phyloP scores from a whole-genome alignment of 2,888 invertebrate species.

The Acrobasis consociella region DNA sequence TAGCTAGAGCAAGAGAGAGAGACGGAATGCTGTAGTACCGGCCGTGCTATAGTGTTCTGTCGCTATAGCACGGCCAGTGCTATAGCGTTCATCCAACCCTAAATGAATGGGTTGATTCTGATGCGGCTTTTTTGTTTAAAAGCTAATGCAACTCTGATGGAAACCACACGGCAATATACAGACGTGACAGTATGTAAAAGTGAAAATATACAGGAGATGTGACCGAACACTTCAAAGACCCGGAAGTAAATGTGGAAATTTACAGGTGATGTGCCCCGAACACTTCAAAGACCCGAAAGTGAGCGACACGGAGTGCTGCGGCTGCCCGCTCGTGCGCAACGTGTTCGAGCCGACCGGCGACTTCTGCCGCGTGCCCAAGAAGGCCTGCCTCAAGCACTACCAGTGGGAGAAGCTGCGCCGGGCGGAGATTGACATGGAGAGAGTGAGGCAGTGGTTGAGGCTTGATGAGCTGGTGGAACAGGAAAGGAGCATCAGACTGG shows the following conservation, averaged over 20 bases:
- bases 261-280: slow-evolving; percentile 94
- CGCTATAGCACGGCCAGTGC: too few species aligned
- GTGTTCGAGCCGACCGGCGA: slow-evolving; percentile 93
- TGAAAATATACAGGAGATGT: too few species aligned
- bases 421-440: slow-evolving; percentile 97
- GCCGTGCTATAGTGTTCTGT: too few species aligned
- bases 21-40: too few species aligned
- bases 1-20: too few species aligned
- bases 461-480: slow-evolving; percentile 97
- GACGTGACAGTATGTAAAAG: too few species aligned
- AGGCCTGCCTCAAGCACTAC: slow-evolving; percentile 94
- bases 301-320: slow-evolving; percentile 94
- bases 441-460: slow-evolving; percentile 95
- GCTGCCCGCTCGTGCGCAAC: slow-evolving; percentile 93
- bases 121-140: too few species aligned
- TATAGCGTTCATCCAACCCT: too few species aligned
- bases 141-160: too few species aligned
- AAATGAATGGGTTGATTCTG: too few species aligned
- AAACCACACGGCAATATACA: too few species aligned
- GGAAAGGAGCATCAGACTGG: slow-evolving; percentile 91
- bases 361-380: slow-evolving; percentile 94
- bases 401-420: slow-evolving; percentile 97
- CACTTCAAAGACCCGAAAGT: slow-evolving; percentile 97
- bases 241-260: neutral
- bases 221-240: too few species aligned